These are phyloP conservation scores for Cinclus mexicanus DNA, from an alignment of 2,113 vertebrate genomes.

Conservation along the genomic window DNA sequence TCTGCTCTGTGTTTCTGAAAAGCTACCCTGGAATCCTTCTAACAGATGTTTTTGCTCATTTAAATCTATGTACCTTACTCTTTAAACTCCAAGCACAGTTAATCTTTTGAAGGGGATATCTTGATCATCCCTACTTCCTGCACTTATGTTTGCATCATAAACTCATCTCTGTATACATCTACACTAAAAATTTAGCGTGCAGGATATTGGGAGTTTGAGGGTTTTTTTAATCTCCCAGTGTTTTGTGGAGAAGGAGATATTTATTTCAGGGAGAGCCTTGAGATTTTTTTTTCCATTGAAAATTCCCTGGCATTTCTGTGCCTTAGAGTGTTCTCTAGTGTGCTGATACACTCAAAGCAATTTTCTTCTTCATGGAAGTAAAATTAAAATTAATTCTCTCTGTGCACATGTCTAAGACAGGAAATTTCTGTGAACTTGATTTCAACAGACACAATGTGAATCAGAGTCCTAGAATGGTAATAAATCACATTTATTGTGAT, in stretches of 20 bases:
- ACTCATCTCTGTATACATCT: not conserved
- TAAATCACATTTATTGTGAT: not conserved
- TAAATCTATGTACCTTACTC: not conserved
- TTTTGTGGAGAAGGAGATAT: rapidly evolving
- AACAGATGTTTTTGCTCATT: not conserved
- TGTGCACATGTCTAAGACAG: not conserved
- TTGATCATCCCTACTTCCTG: not conserved
- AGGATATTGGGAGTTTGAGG: not conserved
- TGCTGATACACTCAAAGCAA: not conserved
- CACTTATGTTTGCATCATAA: not conserved
- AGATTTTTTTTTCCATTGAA: not conserved
- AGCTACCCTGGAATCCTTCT: not conserved
- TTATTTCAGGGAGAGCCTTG: not conserved
- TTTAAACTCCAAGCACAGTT: not conserved
- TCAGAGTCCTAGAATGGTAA: not conserved
- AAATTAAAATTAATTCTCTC: not conserved
- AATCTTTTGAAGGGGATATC: not conserved
- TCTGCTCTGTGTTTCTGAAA: not conserved
- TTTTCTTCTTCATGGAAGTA: not conserved
- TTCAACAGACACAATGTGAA: not conserved
- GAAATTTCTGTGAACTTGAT: not conserved
- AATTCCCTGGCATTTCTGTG: not conserved
- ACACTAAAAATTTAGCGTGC: not conserved
- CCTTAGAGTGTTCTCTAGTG: not conserved
- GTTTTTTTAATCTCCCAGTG: rapidly evolving